Evolutionary conservation across 2,888 invertebrate genomes (phyloP).

Genomic region (Yponomeuta sedellus): DNA sequence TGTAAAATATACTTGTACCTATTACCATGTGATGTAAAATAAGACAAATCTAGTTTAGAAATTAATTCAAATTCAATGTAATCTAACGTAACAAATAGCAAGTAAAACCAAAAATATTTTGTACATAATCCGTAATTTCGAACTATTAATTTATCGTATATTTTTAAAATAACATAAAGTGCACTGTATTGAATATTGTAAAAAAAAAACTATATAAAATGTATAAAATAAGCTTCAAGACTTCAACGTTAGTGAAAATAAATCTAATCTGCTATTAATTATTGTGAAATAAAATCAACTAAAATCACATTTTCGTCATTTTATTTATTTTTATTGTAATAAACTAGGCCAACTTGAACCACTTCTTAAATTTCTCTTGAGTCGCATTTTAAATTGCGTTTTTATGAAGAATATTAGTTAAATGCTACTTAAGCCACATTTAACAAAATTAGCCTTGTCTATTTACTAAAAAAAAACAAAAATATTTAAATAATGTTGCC

Average conservation of each 20-base stretch:
- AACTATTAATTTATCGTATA: neutral
- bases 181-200: constrained; percentile 14
- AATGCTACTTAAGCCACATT: no score
- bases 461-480: no score
- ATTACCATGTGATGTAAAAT: constrained; percentile 1
- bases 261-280: constrained; percentile 27
- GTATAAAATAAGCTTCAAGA: constrained; percentile 28
- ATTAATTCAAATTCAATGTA: neutral
- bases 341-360: no score
- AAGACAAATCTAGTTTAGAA: neutral
- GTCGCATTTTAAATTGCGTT: no score
- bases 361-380: no score
- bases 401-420: no score
- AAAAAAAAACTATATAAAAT: constrained; percentile 9
- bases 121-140: constrained; percentile 11
- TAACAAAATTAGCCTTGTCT: no score
- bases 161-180: neutral
- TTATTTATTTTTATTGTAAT: neutral
- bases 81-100: neutral
- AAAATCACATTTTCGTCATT: neutral
- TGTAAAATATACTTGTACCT: neutral
- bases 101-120: constrained; percentile 5
- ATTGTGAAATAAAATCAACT: constrained; percentile 35
- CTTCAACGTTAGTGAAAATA: constrained; percentile 24
- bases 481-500: no score